Conservation (phyloP, 1,140 invertebrate species). For the Sitobion miscanthi region DNA sequence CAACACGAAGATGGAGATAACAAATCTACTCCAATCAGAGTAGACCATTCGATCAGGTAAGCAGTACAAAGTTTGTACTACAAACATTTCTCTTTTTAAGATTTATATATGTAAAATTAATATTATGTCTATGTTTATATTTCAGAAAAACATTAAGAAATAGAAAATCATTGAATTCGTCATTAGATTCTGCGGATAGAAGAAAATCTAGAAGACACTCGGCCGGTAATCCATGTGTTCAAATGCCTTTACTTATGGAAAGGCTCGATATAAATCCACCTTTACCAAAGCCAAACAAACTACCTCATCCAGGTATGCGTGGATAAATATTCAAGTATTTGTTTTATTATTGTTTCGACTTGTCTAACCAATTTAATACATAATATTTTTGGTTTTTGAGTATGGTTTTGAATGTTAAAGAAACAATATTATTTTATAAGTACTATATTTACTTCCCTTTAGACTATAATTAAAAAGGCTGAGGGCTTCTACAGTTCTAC, state of each 20-base stretch:
- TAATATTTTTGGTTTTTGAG: background rate
- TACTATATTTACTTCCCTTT: background rate
- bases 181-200: slow-evolving; percentile 69
- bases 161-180: slow-evolving; percentile 68
- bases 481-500: no score
- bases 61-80: background rate
- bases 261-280: slow-evolving; percentile 48
- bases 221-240: slow-evolving; percentile 61
- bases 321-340: background rate
- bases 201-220: slow-evolving; percentile 79
- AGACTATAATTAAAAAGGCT: background rate
- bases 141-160: slow-evolving; percentile 76
- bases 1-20: slow-evolving; percentile 87
- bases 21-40: slow-evolving; percentile 71
- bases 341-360: background rate
- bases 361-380: background rate
- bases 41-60: slow-evolving; percentile 80
- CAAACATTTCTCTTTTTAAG: background rate
- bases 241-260: slow-evolving; percentile 53
- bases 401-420: background rate
- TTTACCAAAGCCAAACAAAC: slow-evolving; percentile 46
- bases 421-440: background rate
- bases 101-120: background rate
- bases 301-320: slow-evolving; percentile 21
- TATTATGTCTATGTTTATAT: slow-evolving; percentile 35